Conservation (phyloP, 2,797 vertebrate species). For the Triplophysa bombifrons region DNA sequence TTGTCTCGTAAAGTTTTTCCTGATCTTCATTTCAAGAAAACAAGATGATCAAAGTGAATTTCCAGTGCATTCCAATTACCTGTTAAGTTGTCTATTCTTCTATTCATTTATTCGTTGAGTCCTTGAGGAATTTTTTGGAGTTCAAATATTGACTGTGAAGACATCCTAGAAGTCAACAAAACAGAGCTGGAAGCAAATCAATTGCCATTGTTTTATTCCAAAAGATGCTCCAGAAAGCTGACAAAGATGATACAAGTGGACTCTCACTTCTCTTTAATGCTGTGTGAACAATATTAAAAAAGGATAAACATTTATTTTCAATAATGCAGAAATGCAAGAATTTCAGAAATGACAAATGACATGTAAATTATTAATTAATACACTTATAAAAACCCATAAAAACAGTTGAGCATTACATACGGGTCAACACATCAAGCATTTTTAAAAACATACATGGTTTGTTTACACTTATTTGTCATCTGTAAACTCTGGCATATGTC, state of each 20-base stretch:
- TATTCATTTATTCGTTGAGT: neutral
- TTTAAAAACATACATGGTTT: neutral
- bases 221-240: slow-evolving; percentile 5
- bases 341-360: too few species aligned
- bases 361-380: too few species aligned
- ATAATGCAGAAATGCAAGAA: too few species aligned
- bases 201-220: slow-evolving; percentile 13
- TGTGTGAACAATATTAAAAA: neutral
- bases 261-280: neutral
- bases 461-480: neutral
- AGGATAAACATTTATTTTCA: too few species aligned
- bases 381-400: neutral
- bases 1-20: too few species aligned
- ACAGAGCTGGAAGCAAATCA: slow-evolving; percentile 28
- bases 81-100: neutral
- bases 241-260: neutral
- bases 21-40: neutral
- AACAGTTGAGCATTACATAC: neutral
- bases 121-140: neutral
- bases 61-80: neutral
- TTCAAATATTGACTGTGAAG: slow-evolving; percentile 1
- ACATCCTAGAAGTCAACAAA: slow-evolving; percentile 1
- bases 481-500: slow-evolving; percentile 3
- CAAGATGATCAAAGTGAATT: neutral
- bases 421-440: neutral